A percentile compares a stretch with the other conserved stretches of the same genome.
Conservation (phyloP, 2,113 vertebrate genomes). For the Gallinago media region DNA sequence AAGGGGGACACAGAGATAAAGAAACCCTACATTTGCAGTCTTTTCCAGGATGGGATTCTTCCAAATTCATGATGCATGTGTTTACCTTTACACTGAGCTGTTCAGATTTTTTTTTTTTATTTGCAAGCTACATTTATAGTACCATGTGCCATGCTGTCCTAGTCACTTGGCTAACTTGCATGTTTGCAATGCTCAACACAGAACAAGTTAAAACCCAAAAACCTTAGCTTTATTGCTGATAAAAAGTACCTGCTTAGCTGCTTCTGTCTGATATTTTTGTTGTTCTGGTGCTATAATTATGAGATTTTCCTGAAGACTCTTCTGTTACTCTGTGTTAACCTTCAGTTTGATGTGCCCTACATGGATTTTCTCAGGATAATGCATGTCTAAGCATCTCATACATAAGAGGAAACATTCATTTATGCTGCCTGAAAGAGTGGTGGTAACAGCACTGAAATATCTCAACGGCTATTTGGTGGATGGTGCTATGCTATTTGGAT, state of each 20-base stretch:
- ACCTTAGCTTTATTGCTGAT: background rate
- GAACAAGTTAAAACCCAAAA: background rate
- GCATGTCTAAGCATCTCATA: background rate
- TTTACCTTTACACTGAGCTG: background rate
- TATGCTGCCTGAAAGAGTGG: background rate
- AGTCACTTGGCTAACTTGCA: background rate
- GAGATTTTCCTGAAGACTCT: background rate
- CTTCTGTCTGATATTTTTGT: fast-evolving
- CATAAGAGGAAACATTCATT: background rate
- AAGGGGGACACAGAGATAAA: background rate
- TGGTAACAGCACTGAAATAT: background rate
- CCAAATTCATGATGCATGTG: fast-evolving
- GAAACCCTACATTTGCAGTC: background rate
- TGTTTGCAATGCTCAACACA: background rate
- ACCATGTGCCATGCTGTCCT: background rate
- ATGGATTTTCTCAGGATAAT: background rate
- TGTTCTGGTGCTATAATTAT: background rate
- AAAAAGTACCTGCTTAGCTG: background rate
- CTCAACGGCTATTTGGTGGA: background rate
- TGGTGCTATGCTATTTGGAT: background rate
- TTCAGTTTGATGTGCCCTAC: background rate
- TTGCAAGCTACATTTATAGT: background rate
- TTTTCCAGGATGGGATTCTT: background rate
- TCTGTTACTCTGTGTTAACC: background rate
- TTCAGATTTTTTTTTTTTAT: background rate